These are phyloP conservation scores for Drosophila mettleri DNA, from an alignment of 2,888 invertebrate species.

Conservation along the genomic window DNA sequence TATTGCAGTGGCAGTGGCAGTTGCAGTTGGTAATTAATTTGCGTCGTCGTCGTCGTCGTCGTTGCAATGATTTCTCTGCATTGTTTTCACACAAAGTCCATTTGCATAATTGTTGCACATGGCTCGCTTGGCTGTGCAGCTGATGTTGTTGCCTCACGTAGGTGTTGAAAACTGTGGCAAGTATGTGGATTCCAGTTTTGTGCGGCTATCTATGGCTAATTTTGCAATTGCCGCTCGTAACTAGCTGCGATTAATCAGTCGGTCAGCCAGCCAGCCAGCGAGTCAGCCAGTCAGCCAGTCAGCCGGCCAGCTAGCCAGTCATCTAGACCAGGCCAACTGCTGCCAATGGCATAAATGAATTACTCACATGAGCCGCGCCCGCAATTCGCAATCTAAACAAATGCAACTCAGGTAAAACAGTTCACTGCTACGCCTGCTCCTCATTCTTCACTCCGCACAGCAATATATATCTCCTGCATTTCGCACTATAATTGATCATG, in stretches of 20 bases:
- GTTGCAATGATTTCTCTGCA: slow-evolving; percentile 74
- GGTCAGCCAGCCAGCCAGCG: slow-evolving; percentile 36
- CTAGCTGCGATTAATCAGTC: slow-evolving; percentile 75
- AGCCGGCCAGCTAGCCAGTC: slow-evolving; percentile 37
- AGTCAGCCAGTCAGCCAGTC: slow-evolving; percentile 37
- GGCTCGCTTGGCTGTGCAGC: slow-evolving; percentile 34
- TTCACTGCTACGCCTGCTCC: neutral
- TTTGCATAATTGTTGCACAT: slow-evolving; percentile 77
- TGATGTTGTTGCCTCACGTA: slow-evolving; percentile 51
- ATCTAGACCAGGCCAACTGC: slow-evolving; percentile 24
- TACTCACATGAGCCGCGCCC: slow-evolving; percentile 59
- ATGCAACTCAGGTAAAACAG: slow-evolving; percentile 31
- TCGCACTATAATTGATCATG: slow-evolving; percentile 78
- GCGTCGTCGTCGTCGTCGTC: slow-evolving; percentile 65
- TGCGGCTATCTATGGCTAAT: slow-evolving; percentile 70
- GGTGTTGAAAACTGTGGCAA: slow-evolving; percentile 67
- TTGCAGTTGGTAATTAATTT: slow-evolving; percentile 74
- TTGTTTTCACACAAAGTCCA: slow-evolving; percentile 63
- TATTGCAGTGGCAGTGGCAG: slow-evolving; percentile 39
- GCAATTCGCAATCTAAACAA: slow-evolving; percentile 49
- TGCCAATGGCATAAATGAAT: slow-evolving; percentile 65
- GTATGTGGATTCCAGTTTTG: slow-evolving; percentile 29
- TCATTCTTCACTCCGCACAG: neutral
- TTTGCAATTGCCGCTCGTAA: slow-evolving; percentile 69
- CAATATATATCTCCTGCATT: slow-evolving; percentile 57